Base-by-base conservation (phyloP, 2,888 invertebrate genomes). In the Trissolcus brochymenae region DNA sequence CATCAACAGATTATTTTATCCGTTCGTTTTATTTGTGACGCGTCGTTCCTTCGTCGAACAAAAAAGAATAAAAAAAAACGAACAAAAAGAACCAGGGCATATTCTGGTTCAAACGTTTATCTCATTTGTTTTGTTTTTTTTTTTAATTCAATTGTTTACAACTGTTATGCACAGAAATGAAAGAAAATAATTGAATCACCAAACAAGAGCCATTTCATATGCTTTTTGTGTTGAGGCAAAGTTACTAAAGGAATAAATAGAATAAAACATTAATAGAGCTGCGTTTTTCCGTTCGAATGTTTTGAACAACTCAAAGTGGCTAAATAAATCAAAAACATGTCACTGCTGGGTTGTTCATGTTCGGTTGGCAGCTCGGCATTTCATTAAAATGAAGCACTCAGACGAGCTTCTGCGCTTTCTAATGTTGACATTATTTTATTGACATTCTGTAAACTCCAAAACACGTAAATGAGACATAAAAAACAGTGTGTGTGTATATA, bases 381-480 rank as follows among this genome's bases (percentile, higher is more conserved):
- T 74, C 67, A 67, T 74, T 74, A 74, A 61, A 74, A 67, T 67
- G 67, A 62, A 16, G 62, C 56, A 67, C 55, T 67, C 56, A 74
- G 6, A 46, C 62, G 74, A 74, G 60, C 61, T 66, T 66, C 51
- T 50, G 21, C 35, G 55, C 66, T 56, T 73, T 61, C 73, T 73
- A 61, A 73, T 61, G 56, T 73, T 25, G 57, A 55, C 53, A 62
- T 74, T 67, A 74, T 74, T 74, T 74, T 74, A 74, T 74, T 74
- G 67, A 67, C 74, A 74, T 62, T 73, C 54, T 67, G 74, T 67
- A 74, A 67, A 74, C 54, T 61, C 21, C 21, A 56, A 61, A 62
- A 51, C 54, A 65, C 50, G 51, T 60, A 66, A 74, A 74, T 74
- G 67, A 74, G 73, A 74, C 60, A 43, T 62, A 67, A 43, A 59